Evolutionary conservation across 1,140 invertebrate genomes (phyloP).

Genomic region (Drosophila grimshawi): DNA sequence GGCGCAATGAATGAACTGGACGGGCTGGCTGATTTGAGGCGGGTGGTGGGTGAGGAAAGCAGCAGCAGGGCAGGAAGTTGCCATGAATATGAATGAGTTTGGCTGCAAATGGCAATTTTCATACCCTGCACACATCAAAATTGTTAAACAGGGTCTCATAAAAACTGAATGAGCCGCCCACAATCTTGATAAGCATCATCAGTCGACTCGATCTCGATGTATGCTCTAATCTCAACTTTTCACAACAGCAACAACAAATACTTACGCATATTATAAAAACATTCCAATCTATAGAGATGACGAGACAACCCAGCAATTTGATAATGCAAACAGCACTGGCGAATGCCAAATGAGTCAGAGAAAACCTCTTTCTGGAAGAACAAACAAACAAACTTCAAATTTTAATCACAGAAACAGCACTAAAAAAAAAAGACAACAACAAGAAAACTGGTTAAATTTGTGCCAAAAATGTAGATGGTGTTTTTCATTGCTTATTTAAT

Average conservation of each 20-base stretch:
- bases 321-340: no score
- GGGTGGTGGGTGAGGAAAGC: neutral
- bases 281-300: neutral
- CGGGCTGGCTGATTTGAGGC: neutral
- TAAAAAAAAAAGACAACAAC: no score
- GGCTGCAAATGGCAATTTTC: constrained; percentile 27
- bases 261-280: no score
- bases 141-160: neutral
- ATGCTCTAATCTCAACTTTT: neutral
- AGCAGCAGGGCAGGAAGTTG: neutral
- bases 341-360: no score
- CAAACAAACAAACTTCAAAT: no score
- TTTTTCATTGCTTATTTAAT: neutral
- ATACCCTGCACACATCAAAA: constrained; percentile 16
- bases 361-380: no score
- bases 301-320: no score
- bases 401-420: no score
- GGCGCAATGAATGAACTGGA: constrained; percentile 1
- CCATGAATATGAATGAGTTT: constrained; percentile 76
- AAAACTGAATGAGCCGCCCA: neutral
- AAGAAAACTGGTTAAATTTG: no score
- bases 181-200: neutral
- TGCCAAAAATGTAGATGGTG: no score
- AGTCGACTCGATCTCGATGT: neutral
- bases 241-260: no score